Conservation (phyloP, 2,888 invertebrate species). For the Philereme transversata region DNA sequence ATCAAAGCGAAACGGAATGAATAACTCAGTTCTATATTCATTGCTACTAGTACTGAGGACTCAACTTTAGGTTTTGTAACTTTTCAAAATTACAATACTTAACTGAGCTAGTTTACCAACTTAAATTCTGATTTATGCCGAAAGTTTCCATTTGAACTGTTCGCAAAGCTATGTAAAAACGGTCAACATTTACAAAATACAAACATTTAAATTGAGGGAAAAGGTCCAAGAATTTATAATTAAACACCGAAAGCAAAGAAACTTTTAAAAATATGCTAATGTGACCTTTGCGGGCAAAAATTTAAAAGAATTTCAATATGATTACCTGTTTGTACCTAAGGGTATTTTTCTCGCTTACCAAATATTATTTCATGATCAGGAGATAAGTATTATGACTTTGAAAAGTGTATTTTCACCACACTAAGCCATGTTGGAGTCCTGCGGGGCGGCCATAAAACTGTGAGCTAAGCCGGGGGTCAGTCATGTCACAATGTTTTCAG, state of each 20-base stretch:
- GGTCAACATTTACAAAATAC: conserved; percentile 17
- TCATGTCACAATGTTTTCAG: too few species aligned
- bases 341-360: too few species aligned
- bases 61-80: conserved; percentile 8
- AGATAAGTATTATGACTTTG: too few species aligned
- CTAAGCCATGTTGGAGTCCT: too few species aligned
- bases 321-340: not conserved
- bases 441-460: too few species aligned
- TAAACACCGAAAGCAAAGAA: conserved; percentile 22
- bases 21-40: too few species aligned
- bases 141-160: conserved; percentile 18
- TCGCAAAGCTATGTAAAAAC: conserved; percentile 20
- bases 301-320: conserved; percentile 22
- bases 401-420: too few species aligned
- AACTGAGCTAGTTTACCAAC: conserved; percentile 15
- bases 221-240: conserved; percentile 33
- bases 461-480: too few species aligned
- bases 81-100: conserved; percentile 3
- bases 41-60: too few species aligned
- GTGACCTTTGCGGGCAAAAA: conserved; percentile 30
- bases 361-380: too few species aligned
- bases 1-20: too few species aligned
- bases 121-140: conserved; percentile 24
- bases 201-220: conserved; percentile 34
- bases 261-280: conserved; percentile 38